A percentile compares a stretch with the other conserved stretches of the same genome.
These are phyloP conservation scores for Ascidia mentula DNA, from an alignment of 23 tunicate genomes.

Conservation along the genomic window DNA sequence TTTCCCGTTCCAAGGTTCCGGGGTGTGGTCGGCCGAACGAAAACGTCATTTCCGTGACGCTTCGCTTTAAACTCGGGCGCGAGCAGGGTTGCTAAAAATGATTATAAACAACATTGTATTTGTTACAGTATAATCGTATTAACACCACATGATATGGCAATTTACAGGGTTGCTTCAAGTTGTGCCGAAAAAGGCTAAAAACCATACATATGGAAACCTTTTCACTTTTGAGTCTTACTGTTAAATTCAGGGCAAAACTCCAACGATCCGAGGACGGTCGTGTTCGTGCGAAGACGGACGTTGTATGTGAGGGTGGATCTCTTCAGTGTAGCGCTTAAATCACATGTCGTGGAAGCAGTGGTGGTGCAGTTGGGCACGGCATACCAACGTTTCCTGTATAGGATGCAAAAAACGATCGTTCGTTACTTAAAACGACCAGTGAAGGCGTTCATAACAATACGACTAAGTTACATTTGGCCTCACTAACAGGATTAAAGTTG, in stretches of 20 bases:
- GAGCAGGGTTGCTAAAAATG: conserved; percentile 30
- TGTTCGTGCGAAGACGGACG: neutral
- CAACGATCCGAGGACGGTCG: neutral
- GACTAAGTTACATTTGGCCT: too few species aligned
- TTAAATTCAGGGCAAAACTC: conserved; percentile 17
- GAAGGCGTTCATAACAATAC: too few species aligned
- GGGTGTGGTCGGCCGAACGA: conserved; percentile 23
- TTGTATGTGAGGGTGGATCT: conserved; percentile 3
- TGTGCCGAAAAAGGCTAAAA: too few species aligned
- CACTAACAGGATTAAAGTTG: too few species aligned
- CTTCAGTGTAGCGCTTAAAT: neutral
- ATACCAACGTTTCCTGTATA: neutral
- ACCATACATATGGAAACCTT: neutral
- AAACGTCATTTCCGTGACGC: conserved; percentile 12
- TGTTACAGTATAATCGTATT: too few species aligned
- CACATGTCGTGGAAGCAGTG: neutral
- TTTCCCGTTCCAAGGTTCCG: conserved; percentile 13
- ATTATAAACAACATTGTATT: neutral
- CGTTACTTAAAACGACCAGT: too few species aligned
- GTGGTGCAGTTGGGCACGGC: conserved; percentile 3
- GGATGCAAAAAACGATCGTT: too few species aligned
- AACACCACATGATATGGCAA: too few species aligned
- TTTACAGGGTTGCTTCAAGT: too few species aligned
- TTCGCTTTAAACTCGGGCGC: conserved; percentile 19
- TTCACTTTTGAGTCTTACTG: conserved; percentile 4